A percentile compares a stretch with the other conserved stretches of the same genome.
Evolutionary conservation across 2,888 invertebrate species (phyloP).

Genomic region (Ctena decussata): DNA sequence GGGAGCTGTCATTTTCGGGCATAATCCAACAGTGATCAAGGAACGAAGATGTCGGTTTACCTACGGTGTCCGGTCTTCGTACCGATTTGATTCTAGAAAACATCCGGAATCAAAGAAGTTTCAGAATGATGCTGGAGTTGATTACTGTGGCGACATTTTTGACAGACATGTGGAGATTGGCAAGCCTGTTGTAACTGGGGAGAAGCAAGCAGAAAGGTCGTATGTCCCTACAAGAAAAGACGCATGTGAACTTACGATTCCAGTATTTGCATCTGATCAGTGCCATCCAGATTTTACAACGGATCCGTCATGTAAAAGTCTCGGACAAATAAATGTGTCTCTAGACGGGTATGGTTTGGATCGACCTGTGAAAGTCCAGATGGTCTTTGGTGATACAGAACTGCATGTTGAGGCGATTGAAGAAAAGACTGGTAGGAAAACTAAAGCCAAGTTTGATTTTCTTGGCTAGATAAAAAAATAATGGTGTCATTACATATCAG

Average conservation of each 20-base stretch:
- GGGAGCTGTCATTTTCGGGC: conserved; percentile 60
- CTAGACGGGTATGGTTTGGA: conserved; percentile 38
- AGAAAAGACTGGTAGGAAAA: conserved; percentile 28
- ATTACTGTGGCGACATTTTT: conserved; percentile 21
- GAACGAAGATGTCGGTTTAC: conserved; percentile 44
- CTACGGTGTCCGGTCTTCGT: conserved; percentile 32
- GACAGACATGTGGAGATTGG: conserved; percentile 43
- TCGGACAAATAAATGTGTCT: conserved; percentile 27
- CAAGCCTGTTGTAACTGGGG: conserved; percentile 15
- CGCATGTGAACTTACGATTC: background rate
- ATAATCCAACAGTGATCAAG: conserved; percentile 32
- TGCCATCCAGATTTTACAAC: conserved; percentile 26
- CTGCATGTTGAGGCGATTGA: conserved; percentile 45
- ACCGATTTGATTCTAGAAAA: background rate
- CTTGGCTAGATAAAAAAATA: too few species aligned
- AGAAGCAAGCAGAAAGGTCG: background rate
- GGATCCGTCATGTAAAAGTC: conserved; percentile 29
- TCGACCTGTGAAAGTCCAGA: conserved; percentile 29
- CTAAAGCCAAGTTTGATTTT: conserved; percentile 44
- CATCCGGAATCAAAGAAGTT: conserved; percentile 21
- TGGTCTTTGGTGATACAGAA: conserved; percentile 62
- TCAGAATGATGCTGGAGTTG: background rate
- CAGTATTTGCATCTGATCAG: conserved; percentile 43
- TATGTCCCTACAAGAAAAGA: background rate
- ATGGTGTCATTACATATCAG: too few species aligned